Conservation (phyloP, 2,888 invertebrate genomes). For the Pollenia amentaria region DNA sequence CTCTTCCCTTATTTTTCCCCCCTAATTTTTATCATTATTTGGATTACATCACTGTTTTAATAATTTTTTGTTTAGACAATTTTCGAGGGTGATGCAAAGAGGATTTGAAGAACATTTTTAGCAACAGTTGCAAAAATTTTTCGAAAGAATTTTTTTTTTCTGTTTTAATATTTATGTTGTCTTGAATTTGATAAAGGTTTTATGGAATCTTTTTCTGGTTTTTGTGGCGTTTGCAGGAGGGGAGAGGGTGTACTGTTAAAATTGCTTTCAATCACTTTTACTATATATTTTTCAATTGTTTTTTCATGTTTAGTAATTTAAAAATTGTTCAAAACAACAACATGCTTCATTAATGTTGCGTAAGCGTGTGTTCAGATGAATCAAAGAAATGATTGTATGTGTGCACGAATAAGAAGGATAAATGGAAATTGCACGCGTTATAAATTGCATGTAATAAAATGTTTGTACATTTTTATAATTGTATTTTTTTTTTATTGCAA, state of each 20-base stretch:
- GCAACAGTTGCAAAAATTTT: constrained; percentile 64
- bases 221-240: background rate
- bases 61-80: constrained; percentile 10
- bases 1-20: background rate
- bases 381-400: constrained; percentile 21
- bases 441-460: constrained; percentile 47
- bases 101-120: constrained; percentile 16
- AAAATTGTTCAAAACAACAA: constrained; percentile 41
- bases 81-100: background rate
- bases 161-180: constrained; percentile 14
- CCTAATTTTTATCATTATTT: constrained; percentile 11
- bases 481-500: constrained; percentile 20
- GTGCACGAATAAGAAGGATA: background rate
- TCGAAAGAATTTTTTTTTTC: constrained; percentile 8
- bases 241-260: constrained; percentile 28
- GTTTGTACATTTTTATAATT: constrained; percentile 52
- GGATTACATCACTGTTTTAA: constrained; percentile 52
- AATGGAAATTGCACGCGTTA: constrained; percentile 13
- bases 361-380: constrained; percentile 21
- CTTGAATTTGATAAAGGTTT: constrained; percentile 2
- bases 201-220: background rate
- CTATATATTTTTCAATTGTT: constrained; percentile 17
- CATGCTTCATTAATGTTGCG: constrained; percentile 48
- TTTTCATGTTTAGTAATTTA: background rate
- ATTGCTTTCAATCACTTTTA: constrained; percentile 64